These are phyloP conservation scores for Drosophila navojoa DNA, from an alignment of 1,140 invertebrate genomes.

Conservation along the genomic window DNA sequence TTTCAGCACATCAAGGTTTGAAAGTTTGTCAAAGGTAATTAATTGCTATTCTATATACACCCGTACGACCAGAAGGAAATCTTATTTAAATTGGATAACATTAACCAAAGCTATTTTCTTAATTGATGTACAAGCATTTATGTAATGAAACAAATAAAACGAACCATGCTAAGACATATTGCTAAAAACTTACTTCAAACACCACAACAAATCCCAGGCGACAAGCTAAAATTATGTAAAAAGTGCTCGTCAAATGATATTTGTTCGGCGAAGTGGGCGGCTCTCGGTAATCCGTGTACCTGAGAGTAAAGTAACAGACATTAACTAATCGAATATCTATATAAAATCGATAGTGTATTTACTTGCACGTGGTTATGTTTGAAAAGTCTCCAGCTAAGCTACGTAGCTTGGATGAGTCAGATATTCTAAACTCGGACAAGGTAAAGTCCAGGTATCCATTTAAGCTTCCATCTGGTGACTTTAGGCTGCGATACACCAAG, in stretches of 20 bases:
- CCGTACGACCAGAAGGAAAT: conserved; percentile 42
- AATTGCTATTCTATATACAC: conserved; percentile 25
- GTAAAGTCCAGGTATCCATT: conserved; percentile 93
- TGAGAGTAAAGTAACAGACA: conserved; percentile 8
- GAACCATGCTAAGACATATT: conserved; percentile 21
- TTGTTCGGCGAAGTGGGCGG: conserved; percentile 87
- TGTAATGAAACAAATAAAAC: conserved; percentile 36
- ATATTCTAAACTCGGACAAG: conserved; percentile 91
- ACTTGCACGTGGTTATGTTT: conserved; percentile 83
- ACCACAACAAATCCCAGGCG: conserved; percentile 95
- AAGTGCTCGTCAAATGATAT: conserved; percentile 91
- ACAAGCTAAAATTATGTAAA: conserved; percentile 96
- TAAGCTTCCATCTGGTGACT: conserved; percentile 87
- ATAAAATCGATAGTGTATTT: conserved; percentile 2
- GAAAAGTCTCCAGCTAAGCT: conserved; percentile 67
- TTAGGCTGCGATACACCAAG: conserved; percentile 90
- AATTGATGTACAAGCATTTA: conserved; percentile 48
- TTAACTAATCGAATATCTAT: background rate
- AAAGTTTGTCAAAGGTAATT: conserved; percentile 23
- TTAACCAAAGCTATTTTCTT: conserved; percentile 26
- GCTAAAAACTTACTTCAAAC: conserved; percentile 90
- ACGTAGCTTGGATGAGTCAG: conserved; percentile 87
- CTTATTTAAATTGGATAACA: conserved; percentile 43
- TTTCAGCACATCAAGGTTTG: conserved; percentile 76
- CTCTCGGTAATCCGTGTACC: conserved; percentile 90